These are phyloP conservation scores for Teinopalpus imperialis DNA, from an alignment of 2,888 invertebrate genomes.

Conservation along the genomic window DNA sequence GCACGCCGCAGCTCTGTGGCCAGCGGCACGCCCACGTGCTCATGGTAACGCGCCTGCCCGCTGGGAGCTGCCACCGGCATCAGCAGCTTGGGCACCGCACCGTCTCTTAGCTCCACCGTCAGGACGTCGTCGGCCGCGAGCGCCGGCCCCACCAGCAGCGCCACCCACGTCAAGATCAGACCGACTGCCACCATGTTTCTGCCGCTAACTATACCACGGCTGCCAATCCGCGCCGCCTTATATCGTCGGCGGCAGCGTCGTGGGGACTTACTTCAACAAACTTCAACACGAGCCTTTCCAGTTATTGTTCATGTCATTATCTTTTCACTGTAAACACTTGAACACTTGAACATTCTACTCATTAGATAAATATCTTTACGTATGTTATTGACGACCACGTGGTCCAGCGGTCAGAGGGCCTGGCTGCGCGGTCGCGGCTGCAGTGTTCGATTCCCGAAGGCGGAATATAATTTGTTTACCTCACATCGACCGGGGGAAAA, in stretches of 20 bases:
- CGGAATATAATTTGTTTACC: too few species aligned
- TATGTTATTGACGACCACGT: too few species aligned
- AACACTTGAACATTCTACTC: too few species aligned
- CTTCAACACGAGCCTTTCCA: too few species aligned
- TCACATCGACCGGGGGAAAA: too few species aligned
- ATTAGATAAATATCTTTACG: too few species aligned
- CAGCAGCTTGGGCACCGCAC: constrained; percentile 20
- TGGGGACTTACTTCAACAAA: too few species aligned
- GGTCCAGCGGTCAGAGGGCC: too few species aligned
- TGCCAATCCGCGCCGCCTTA: neutral
- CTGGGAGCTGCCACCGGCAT: neutral
- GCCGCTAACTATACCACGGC: neutral
- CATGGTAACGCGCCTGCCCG: constrained; percentile 11
- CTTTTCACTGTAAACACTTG: too few species aligned
- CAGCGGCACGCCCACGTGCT: constrained; percentile 64
- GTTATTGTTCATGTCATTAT: too few species aligned
- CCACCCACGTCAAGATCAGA: neutral
- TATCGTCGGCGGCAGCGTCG: neutral
- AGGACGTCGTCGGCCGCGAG: neutral
- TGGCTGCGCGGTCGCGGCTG: too few species aligned
- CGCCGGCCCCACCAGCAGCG: neutral
- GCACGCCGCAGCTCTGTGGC: constrained; percentile 83
- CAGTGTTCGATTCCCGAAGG: too few species aligned
- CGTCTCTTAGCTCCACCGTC: constrained; percentile 7
- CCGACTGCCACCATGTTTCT: constrained; percentile 2